A percentile compares a stretch with the other conserved stretches of the same genome.
These are phyloP conservation scores for Selenia dentaria DNA, from an alignment of 2,888 invertebrate species.

Conservation along the genomic window DNA sequence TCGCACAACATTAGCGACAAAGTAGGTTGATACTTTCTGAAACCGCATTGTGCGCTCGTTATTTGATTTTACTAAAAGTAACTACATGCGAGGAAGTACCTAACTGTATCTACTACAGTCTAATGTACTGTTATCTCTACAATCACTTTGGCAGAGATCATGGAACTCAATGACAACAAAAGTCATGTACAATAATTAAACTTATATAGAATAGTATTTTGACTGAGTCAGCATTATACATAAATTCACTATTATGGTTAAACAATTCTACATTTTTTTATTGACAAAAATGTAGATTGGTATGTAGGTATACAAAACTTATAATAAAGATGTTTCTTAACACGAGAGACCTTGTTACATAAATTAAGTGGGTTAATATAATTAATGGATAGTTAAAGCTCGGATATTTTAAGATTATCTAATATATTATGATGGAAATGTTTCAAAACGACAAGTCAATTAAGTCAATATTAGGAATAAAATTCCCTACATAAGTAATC, in stretches of 20 bases:
- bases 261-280: too few relatives aligned
- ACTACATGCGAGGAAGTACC: constrained; percentile 69
- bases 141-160: constrained; percentile 55
- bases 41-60: constrained; percentile 46
- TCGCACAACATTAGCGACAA: constrained; percentile 45
- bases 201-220: constrained; percentile 10
- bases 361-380: constrained; percentile 6
- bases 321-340: neutral
- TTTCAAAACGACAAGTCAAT: constrained; percentile 42
- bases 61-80: constrained; percentile 39
- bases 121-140: constrained; percentile 64
- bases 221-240: too few relatives aligned
- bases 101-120: constrained; percentile 55
- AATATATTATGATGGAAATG: constrained; percentile 54
- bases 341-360: constrained; percentile 17
- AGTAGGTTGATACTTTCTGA: constrained; percentile 37
- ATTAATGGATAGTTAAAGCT: constrained; percentile 50
- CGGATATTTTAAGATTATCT: constrained; percentile 23
- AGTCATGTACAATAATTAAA: constrained; percentile 5
- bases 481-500: constrained; percentile 11
- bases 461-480: neutral
- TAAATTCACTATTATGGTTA: too few relatives aligned
- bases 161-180: constrained; percentile 16
- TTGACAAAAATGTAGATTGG: constrained; percentile 2
- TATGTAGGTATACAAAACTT: constrained; percentile 4